A percentile compares a stretch with the other conserved stretches of the same genome.
phyloP scores from a whole-genome alignment of 2,888 invertebrate species.

The Boloria selene region DNA sequence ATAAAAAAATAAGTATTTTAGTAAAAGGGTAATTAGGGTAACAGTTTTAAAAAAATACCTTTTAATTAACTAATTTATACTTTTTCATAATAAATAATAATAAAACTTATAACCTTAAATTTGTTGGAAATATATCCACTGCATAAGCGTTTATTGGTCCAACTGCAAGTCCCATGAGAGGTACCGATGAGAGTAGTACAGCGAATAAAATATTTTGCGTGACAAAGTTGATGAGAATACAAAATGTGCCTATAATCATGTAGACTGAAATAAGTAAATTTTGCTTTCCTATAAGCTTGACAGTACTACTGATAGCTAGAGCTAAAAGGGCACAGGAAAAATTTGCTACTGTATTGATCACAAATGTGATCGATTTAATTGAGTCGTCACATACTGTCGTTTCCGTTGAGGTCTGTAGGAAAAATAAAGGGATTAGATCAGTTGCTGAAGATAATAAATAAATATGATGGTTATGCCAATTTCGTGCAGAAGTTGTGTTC shows the following conservation, averaged over 20 bases:
- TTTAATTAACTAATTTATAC: too few relatives aligned
- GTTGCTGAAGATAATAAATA: not conserved
- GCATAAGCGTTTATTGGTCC: slow-evolving; percentile 74
- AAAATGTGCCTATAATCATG: slow-evolving; percentile 58
- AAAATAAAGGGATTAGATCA: not conserved
- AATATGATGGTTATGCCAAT: too few relatives aligned
- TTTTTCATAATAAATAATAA: not conserved
- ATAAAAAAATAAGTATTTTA: slow-evolving; percentile 15
- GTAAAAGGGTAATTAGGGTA: too few relatives aligned
- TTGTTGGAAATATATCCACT: slow-evolving; percentile 73
- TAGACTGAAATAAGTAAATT: slow-evolving; percentile 57
- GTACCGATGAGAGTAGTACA: slow-evolving; percentile 62
- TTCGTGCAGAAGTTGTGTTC: too few relatives aligned
- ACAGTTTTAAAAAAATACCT: too few relatives aligned
- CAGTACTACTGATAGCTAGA: slow-evolving; percentile 57
- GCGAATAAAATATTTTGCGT: slow-evolving; percentile 65
- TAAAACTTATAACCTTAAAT: slow-evolving; percentile 60
- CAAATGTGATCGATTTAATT: slow-evolving; percentile 63
- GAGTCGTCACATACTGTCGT: slow-evolving; percentile 59
- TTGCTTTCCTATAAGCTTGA: slow-evolving; percentile 71
- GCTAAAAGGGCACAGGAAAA: slow-evolving; percentile 60
- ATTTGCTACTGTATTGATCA: slow-evolving; percentile 63
- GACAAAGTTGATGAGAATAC: slow-evolving; percentile 65
- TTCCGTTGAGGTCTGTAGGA: slow-evolving; percentile 54
- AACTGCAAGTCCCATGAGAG: slow-evolving; percentile 62